Conservation (phyloP, 2,888 invertebrate genomes). For the Cataglyphis rosenhaueri region DNA sequence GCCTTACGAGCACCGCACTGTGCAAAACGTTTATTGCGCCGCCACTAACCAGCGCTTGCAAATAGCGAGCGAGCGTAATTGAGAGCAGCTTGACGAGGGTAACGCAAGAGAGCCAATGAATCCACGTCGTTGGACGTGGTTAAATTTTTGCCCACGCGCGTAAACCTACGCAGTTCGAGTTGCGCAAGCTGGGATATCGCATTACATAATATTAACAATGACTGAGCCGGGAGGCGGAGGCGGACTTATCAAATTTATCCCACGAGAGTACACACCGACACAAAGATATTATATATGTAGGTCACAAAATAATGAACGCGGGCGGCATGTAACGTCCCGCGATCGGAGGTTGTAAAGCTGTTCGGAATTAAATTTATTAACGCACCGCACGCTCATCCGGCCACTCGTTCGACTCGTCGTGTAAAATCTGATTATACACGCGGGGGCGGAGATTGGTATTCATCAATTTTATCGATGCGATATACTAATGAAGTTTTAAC, state of each 20-base stretch:
- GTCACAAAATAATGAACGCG: constrained; percentile 43
- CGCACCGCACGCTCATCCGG: constrained; percentile 23
- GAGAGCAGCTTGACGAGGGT: constrained; percentile 45
- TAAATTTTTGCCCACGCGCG: constrained; percentile 15
- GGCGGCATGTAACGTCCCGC: constrained; percentile 35
- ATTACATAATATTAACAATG: constrained; percentile 40
- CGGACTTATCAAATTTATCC: constrained; percentile 47
- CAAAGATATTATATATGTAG: constrained; percentile 32
- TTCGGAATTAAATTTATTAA: constrained; percentile 55
- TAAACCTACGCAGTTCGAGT: not conserved
- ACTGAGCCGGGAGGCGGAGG: not conserved
- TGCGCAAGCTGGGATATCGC: constrained; percentile 1
- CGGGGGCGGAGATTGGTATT: constrained; percentile 45
- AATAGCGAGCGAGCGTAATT: constrained; percentile 41
- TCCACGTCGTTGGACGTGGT: constrained; percentile 8
- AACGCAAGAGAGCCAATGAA: constrained; percentile 38
- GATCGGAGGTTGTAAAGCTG: constrained; percentile 53
- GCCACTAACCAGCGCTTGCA: constrained; percentile 44
- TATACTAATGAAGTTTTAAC: constrained; percentile 49
- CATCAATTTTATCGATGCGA: constrained; percentile 53
- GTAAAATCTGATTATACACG: constrained; percentile 54
- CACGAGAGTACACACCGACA: constrained; percentile 29
- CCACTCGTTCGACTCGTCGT: constrained; percentile 38
- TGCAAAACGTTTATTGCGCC: constrained; percentile 50
- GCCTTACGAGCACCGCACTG: constrained; percentile 41